Percentiles rank a stretch among this genome's conserved stretches.
phyloP scores from a whole-genome alignment of 2,113 vertebrate species.

The Campylomormyrus numenius region DNA sequence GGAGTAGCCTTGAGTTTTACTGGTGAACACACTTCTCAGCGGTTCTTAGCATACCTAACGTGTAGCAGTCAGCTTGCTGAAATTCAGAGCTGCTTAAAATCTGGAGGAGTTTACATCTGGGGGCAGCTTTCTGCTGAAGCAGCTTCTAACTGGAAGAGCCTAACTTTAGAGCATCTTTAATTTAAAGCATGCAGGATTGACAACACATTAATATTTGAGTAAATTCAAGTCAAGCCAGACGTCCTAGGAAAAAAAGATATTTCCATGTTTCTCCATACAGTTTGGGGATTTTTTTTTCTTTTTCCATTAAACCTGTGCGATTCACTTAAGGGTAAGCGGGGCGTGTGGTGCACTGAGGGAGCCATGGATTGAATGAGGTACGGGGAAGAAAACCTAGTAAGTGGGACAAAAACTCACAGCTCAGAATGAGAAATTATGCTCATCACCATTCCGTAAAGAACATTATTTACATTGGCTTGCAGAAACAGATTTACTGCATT shows the following conservation, averaged over 20 bases:
- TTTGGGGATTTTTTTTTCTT: background rate
- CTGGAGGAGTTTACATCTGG: background rate
- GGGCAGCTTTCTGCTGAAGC: background rate
- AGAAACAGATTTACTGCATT: background rate
- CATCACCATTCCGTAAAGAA: background rate
- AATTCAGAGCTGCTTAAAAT: background rate
- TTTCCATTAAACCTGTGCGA: background rate
- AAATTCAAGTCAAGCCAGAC: background rate
- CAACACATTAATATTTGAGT: background rate
- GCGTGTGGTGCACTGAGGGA: background rate
- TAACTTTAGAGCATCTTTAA: background rate
- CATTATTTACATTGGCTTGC: background rate
- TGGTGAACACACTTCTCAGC: background rate
- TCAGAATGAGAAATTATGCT: background rate
- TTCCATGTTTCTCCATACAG: background rate
- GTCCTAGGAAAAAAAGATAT: background rate
- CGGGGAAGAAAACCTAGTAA: constrained; percentile 25
- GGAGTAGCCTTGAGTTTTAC: background rate
- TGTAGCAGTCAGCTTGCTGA: background rate
- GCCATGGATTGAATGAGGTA: constrained; percentile 27
- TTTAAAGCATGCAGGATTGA: background rate
- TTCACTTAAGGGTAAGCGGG: background rate
- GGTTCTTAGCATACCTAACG: background rate
- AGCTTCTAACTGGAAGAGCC: background rate
- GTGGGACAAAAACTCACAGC: background rate